phyloP scores from a whole-genome alignment of 2,797 vertebrate genomes.

The Orientallactaga sibirica region DNA sequence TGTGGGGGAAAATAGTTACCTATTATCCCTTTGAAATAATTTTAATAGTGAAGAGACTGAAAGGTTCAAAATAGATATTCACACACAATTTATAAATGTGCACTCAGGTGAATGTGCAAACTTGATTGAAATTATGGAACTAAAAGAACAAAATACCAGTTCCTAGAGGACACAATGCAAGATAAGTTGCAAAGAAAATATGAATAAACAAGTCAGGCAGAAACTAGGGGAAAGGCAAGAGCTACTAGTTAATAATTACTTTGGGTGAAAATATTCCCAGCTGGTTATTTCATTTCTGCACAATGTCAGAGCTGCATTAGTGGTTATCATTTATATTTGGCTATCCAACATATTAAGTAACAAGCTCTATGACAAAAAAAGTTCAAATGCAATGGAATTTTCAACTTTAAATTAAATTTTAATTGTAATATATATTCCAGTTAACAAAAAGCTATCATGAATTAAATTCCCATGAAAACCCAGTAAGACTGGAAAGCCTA shows the following conservation, averaged over 20 bases:
- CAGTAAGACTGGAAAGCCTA: not conserved
- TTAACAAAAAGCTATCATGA: not conserved
- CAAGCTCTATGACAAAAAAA: slow-evolving; percentile 53
- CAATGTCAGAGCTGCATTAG: slow-evolving; percentile 47
- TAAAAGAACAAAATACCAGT: slow-evolving; percentile 68
- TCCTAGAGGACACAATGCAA: slow-evolving; percentile 66
- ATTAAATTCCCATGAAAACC: slow-evolving; percentile 54
- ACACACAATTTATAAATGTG: slow-evolving; percentile 58
- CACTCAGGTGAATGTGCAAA: slow-evolving; percentile 32
- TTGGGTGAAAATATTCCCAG: slow-evolving; percentile 45
- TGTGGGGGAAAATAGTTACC: not conserved
- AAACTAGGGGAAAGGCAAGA: slow-evolving; percentile 38
- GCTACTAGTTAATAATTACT: slow-evolving; percentile 64
- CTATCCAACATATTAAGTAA: slow-evolving; percentile 62
- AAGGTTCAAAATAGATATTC: slow-evolving; percentile 43
- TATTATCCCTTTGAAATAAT: slow-evolving; percentile 49
- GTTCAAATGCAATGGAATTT: slow-evolving; percentile 59
- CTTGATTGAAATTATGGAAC: slow-evolving; percentile 77
- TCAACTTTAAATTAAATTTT: slow-evolving; percentile 41
- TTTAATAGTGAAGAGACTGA: slow-evolving; percentile 21
- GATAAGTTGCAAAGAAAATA: slow-evolving; percentile 70
- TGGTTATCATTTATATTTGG: slow-evolving; percentile 50
- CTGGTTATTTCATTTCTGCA: slow-evolving; percentile 55
- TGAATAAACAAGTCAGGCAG: slow-evolving; percentile 73
- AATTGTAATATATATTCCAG: not conserved